Evolutionary conservation across 2,797 vertebrate species (phyloP), one percentile per base, ranked within the genome.

Genomic region (Onychomys torridus): DNA sequence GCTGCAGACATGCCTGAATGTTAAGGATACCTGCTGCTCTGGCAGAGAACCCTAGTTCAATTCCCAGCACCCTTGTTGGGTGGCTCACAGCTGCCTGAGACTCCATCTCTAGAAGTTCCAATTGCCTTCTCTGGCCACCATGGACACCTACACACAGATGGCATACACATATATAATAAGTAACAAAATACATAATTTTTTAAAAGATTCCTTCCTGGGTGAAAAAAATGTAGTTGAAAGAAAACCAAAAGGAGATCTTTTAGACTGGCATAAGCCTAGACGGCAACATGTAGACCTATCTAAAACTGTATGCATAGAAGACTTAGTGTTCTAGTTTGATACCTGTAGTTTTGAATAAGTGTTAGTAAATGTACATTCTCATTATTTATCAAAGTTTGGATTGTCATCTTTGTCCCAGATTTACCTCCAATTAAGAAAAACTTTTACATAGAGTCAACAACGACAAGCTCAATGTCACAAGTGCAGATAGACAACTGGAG

Each of bases 341-440:
- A 91, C 83, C 34, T 94, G 2, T 89, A 84, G 76, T 52, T 85
- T 78, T 91, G 55, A 83, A 34, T 85, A 90, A 76, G 32, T 95
- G 46, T 90, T 94, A 93, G 11, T 88, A 79, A 96, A 69, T 91
- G 12, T 82, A 77, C 94, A 71, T 89, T 83, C 13, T 78, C 16
- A 63, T 69, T 73, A 89, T 63, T 96, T 83, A 87, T 94, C 34
- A 27, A 95, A 96, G 29, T 95, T 93, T 90, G 79, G 86, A 59
- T 65, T 95, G 97, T 94, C 43, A 27, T 91, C 40, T 95, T 95
- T 97, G 83, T 92, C 89, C 49, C 97, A 99, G 99, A 98, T 96
- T 98, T 99, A 69, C 99, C 99, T 91, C 98, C 99, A 73, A 94
- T 99, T 95, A 99, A 99, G 98, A 99, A 99, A 98, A 98, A 98